phyloP scores from a whole-genome alignment of 2,888 invertebrate species.

The Drosophila cognata region DNA sequence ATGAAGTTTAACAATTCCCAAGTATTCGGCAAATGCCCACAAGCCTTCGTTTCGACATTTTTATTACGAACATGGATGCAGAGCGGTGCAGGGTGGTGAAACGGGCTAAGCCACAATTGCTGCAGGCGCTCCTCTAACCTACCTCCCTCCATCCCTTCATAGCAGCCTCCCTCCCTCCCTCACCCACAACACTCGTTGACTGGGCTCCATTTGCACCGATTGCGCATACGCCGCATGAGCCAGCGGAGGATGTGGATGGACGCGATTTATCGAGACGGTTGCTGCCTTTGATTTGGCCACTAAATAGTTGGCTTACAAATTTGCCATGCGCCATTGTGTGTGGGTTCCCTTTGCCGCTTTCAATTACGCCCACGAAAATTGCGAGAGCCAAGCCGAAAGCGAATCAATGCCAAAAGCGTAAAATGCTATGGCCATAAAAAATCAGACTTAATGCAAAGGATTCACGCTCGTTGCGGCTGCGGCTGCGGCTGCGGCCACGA shows the following conservation, averaged over 20 bases:
- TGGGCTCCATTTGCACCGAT: conserved; percentile 48
- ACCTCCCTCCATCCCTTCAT: no score
- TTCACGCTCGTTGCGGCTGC: conserved; percentile 46
- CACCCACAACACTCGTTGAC: neutral
- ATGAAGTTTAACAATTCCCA: conserved; percentile 57
- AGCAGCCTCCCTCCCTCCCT: no score
- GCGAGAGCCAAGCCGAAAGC: conserved; percentile 23
- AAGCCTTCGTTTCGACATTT: conserved; percentile 73
- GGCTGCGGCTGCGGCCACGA: neutral
- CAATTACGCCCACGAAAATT: conserved; percentile 74
- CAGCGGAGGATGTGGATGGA: conserved; percentile 13
- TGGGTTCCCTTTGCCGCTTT: conserved; percentile 53
- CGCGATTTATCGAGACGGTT: conserved; percentile 49
- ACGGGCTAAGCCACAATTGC: conserved; percentile 48
- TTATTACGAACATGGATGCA: conserved; percentile 50
- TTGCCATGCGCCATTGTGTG: conserved; percentile 61
- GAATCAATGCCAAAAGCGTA: conserved; percentile 31
- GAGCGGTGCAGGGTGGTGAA: neutral
- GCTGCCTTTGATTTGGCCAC: conserved; percentile 69
- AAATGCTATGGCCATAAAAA: conserved; percentile 66
- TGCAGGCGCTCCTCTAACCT: neutral
- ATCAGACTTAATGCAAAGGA: conserved; percentile 67
- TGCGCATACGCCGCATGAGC: conserved; percentile 72
- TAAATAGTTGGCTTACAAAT: conserved; percentile 78
- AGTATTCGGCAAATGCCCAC: conserved; percentile 71